Conservation (phyloP, 2,888 invertebrate species). For the Caenorhabditis drosophilae region DNA sequence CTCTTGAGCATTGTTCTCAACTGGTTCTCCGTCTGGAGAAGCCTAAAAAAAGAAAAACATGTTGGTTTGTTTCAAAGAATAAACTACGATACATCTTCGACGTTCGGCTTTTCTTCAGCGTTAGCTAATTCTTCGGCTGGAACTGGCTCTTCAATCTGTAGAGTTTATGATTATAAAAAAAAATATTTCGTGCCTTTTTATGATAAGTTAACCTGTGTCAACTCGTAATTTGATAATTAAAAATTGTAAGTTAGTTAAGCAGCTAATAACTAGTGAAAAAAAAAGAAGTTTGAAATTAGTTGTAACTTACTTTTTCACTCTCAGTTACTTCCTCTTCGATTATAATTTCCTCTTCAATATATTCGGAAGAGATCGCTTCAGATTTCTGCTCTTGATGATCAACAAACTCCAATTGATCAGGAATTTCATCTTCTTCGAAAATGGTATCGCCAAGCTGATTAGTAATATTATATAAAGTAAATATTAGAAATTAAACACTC, state of each 20-base stretch:
- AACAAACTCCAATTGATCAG: slow-evolving; percentile 47
- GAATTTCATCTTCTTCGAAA: slow-evolving; percentile 48
- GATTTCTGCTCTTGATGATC: slow-evolving; percentile 44
- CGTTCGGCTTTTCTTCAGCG: slow-evolving; percentile 2
- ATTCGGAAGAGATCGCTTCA: slow-evolving; percentile 23
- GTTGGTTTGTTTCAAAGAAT: too few relatives aligned
- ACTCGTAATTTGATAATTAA: too few relatives aligned
- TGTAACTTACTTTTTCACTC: slow-evolving; percentile 29
- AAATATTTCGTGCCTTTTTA: too few relatives aligned
- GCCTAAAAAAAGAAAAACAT: too few relatives aligned
- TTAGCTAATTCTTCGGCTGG: slow-evolving; percentile 19
- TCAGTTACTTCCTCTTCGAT: slow-evolving; percentile 29
- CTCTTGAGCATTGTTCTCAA: slow-evolving; percentile 19
- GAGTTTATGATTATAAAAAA: too few relatives aligned
- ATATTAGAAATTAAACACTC: background rate
- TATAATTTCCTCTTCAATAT: slow-evolving; percentile 29
- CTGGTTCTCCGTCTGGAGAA: slow-evolving; percentile 24
- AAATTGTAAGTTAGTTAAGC: too few relatives aligned
- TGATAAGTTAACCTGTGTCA: too few relatives aligned
- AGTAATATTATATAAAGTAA: slow-evolving; percentile 7
- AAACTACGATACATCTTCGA: slow-evolving; percentile 8
- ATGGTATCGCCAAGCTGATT: slow-evolving; percentile 53
- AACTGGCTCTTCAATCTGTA: slow-evolving; percentile 25
- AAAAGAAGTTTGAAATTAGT: background rate
- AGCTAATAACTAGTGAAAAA: slow-evolving; percentile 1